phyloP scores from a whole-genome alignment of 2,888 invertebrate genomes.

The Chaitophorus viminalis region DNA sequence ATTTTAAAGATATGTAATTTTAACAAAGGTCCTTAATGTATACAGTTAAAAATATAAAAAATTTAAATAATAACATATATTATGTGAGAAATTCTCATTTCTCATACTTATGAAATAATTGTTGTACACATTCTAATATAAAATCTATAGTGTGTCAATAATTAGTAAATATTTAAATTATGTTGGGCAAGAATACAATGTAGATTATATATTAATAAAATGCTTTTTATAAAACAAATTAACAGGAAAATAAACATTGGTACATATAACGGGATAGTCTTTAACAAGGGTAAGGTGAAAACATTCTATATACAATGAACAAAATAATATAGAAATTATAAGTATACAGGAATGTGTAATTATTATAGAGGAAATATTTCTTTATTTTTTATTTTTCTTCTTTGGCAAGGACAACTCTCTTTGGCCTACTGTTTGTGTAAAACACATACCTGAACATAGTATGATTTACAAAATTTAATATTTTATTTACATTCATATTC shows the following conservation, averaged over 20 bases:
- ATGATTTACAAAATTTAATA: constrained; percentile 40
- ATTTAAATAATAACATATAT: constrained; percentile 32
- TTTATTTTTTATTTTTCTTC: constrained; percentile 2
- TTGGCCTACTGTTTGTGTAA: constrained; percentile 29
- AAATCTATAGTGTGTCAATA: constrained; percentile 26
- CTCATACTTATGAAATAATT: neutral
- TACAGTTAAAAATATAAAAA: constrained; percentile 33
- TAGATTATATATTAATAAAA: constrained; percentile 47
- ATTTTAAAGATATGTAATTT: constrained; percentile 56
- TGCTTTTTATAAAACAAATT: constrained; percentile 34
- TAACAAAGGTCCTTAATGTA: constrained; percentile 51
- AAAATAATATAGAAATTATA: constrained; percentile 48
- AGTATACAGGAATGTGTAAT: constrained; percentile 41
- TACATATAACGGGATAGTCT: constrained; percentile 58
- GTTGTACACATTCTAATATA: constrained; percentile 25
- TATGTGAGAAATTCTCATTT: constrained; percentile 15
- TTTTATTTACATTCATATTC: constrained; percentile 48
- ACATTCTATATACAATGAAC: constrained; percentile 52
- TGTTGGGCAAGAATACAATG: constrained; percentile 41
- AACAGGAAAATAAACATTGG: constrained; percentile 52
- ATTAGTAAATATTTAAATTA: constrained; percentile 25
- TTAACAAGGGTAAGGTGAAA: constrained; percentile 31
- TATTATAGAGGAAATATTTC: neutral
- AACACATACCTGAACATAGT: constrained; percentile 25
- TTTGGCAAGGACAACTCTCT: constrained; percentile 49